A percentile compares a stretch with the other conserved stretches of the same genome.
Conservation (phyloP, 30 jellyfish, hydroid and myxozoan species). For the Sanderia malayensis region DNA sequence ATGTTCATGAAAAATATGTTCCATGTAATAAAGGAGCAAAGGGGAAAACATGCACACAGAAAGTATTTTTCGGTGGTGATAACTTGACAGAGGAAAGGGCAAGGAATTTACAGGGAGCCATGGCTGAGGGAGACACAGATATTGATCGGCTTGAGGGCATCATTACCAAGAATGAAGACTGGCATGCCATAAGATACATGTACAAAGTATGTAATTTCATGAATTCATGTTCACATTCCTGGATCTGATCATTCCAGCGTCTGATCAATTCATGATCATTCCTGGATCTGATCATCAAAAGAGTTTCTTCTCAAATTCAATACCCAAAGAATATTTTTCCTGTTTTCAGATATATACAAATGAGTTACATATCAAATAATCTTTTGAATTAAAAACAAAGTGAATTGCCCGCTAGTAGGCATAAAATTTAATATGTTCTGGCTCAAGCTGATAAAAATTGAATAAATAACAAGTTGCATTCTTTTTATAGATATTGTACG, state of each 20-base stretch:
- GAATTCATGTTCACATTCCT: no score
- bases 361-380: no score
- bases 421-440: no score
- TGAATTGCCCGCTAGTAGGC: no score
- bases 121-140: conserved; percentile 26
- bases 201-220: conserved; percentile 27
- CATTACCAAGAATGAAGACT: conserved; percentile 32
- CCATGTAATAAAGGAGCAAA: background rate
- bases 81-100: conserved; percentile 46
- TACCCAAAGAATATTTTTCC: no score
- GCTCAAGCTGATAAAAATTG: background rate
- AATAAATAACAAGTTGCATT: background rate
- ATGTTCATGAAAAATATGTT: conserved; percentile 35
- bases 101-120: conserved; percentile 32
- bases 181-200: conserved; percentile 46
- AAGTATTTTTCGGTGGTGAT: conserved; percentile 44
- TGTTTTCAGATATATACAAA: no score
- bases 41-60: background rate
- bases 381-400: no score
- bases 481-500: background rate
- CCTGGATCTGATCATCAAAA: no score
- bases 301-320: no score
- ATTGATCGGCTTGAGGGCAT: conserved; percentile 36
- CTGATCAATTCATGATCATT: no score
- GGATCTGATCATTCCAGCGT: no score